phyloP scores from a whole-genome alignment of 2,113 vertebrate genomes.

The Dascyllus trimaculatus region DNA sequence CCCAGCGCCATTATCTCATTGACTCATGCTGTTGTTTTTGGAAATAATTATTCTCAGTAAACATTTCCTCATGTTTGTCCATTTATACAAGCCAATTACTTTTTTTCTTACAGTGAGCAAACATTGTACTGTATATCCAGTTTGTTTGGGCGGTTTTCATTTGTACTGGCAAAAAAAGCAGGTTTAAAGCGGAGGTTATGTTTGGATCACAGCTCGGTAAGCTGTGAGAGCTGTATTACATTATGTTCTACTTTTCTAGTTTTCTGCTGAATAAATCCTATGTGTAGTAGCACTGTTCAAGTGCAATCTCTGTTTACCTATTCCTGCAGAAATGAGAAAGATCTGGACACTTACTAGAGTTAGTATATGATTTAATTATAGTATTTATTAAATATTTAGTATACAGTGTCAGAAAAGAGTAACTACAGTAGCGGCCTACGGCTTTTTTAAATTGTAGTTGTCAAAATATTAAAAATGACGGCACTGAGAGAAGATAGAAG shows the following conservation, averaged over 20 bases:
- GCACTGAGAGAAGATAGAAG: background rate
- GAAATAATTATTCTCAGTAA: conserved; percentile 59
- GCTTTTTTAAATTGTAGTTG: background rate
- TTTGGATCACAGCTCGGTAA: conserved; percentile 24
- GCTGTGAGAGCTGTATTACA: conserved; percentile 31
- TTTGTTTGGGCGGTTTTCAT: conserved; percentile 36
- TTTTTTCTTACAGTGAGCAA: conserved; percentile 47
- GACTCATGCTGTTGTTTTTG: conserved; percentile 41
- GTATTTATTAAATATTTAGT: background rate
- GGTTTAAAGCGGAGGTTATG: conserved; percentile 35
- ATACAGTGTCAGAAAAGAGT: background rate
- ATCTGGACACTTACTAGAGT: background rate
- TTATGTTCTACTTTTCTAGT: conserved; percentile 40
- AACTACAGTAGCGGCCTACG: background rate
- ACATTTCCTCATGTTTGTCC: conserved; percentile 57
- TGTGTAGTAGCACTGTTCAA: conserved; percentile 33
- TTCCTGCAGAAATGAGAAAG: conserved; percentile 14
- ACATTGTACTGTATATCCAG: conserved; percentile 39
- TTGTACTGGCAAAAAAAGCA: conserved; percentile 5
- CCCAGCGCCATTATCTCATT: conserved; percentile 43
- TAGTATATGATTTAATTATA: no score
- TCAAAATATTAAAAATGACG: background rate
- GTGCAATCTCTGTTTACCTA: conserved; percentile 35
- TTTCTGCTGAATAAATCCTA: conserved; percentile 51
- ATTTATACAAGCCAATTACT: conserved; percentile 28